Evolutionary conservation across 2,888 invertebrate species (phyloP).

Genomic region (Griposia aprilina): DNA sequence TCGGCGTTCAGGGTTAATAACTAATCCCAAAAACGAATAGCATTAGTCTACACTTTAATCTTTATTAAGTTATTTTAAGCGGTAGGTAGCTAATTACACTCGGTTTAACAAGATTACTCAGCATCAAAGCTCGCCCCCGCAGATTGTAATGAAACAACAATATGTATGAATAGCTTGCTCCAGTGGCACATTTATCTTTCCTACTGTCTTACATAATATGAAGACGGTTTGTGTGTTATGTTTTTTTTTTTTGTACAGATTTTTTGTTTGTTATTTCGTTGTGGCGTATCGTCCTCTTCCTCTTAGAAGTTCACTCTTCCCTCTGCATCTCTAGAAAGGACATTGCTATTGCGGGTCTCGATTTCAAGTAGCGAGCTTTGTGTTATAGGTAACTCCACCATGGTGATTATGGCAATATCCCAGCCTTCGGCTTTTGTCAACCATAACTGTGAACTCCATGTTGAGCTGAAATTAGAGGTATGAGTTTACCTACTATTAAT

Average conservation of each 20-base stretch:
- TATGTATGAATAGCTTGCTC: slow-evolving; percentile 27
- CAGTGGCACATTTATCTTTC: slow-evolving; percentile 11
- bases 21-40: not conserved
- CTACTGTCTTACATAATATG: slow-evolving; percentile 10
- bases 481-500: too few species aligned
- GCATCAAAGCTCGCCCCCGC: slow-evolving; percentile 1
- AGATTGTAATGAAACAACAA: slow-evolving; percentile 33
- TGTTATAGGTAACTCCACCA: not conserved
- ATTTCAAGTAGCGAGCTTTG: not conserved
- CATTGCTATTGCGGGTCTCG: not conserved
- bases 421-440: not conserved
- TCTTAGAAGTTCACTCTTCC: not conserved
- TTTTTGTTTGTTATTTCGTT: not conserved
- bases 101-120: slow-evolving; percentile 29
- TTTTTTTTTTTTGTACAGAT: slow-evolving; percentile 23
- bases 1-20: not conserved
- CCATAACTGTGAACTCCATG: not conserved
- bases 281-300: not conserved
- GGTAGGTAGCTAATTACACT: slow-evolving; percentile 35
- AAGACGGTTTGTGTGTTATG: slow-evolving; percentile 12
- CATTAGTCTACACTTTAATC: slow-evolving; percentile 25
- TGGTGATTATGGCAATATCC: not conserved
- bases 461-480: not conserved
- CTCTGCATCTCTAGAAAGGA: not conserved
- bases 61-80: slow-evolving; percentile 29